Conservation (phyloP, 92 coral and sea anemone species). For the Zoanthus sociatus region DNA sequence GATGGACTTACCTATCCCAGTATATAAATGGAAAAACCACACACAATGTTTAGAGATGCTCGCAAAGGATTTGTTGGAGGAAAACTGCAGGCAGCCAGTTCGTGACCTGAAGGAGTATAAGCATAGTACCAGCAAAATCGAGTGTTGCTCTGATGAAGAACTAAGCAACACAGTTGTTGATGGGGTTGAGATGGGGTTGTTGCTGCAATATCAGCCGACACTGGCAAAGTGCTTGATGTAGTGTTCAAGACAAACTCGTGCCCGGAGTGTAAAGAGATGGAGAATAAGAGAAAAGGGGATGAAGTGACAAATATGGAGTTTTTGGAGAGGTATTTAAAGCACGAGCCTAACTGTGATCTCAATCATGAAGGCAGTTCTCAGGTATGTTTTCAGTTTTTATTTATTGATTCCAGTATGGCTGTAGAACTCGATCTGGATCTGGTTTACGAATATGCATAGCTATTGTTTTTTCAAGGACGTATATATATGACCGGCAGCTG, state of each 20-base stretch:
- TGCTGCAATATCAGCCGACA: conserved; percentile 47
- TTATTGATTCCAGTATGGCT: not conserved
- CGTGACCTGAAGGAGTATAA: conserved; percentile 30
- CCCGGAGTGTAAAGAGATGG: conserved; percentile 53
- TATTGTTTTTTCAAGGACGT: not conserved
- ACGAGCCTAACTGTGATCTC: conserved; percentile 38
- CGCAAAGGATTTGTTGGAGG: conserved; percentile 38
- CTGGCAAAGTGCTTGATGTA: conserved; percentile 51
- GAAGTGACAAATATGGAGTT: conserved; percentile 28
- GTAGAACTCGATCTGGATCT: too few species aligned
- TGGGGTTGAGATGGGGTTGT: conserved; percentile 48
- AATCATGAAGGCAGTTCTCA: conserved; percentile 54
- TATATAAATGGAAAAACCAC: conserved; percentile 27
- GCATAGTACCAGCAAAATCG: conserved; percentile 20
- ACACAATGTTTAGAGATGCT: conserved; percentile 24
- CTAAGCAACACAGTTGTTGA: conserved; percentile 31
- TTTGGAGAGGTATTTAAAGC: conserved; percentile 30
- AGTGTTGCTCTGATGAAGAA: conserved; percentile 44
- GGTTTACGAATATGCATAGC: too few species aligned
- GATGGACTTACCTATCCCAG: conserved; percentile 48
- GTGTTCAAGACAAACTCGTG: conserved; percentile 47
- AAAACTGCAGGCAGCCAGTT: conserved; percentile 36
- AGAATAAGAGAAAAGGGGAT: conserved; percentile 28
- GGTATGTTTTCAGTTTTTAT: conserved; percentile 30
- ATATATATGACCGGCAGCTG: not conserved